Conservation (phyloP, 1,140 invertebrate genomes). For the Plutomurus gul region DNA sequence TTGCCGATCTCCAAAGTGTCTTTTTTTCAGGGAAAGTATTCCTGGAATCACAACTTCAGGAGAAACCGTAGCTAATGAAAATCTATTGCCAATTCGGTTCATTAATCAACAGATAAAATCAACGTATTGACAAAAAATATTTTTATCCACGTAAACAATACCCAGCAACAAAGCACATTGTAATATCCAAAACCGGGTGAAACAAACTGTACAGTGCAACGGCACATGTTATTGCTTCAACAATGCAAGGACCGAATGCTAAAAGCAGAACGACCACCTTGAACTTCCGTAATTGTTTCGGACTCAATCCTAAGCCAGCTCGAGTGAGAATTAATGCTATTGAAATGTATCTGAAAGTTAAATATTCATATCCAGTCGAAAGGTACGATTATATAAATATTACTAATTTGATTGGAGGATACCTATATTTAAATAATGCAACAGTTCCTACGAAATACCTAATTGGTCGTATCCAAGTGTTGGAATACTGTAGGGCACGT, state of each 20-base stretch:
- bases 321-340: constrained; percentile 46
- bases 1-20: constrained; percentile 77
- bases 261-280: constrained; percentile 46
- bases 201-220: not conserved
- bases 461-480: constrained; percentile 32
- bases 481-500: not conserved
- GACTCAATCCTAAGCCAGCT: constrained; percentile 48
- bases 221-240: not conserved
- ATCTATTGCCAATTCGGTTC: constrained; percentile 53
- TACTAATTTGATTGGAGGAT: not conserved
- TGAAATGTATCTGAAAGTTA: constrained; percentile 38
- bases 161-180: constrained; percentile 56
- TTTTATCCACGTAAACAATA: not conserved
- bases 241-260: constrained; percentile 47
- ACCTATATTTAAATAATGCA: too few relatives aligned
- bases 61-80: constrained; percentile 86
- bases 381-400: not conserved
- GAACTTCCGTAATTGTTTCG: constrained; percentile 45
- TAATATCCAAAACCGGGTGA: not conserved
- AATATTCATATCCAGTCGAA: not conserved
- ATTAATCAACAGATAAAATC: not conserved
- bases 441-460: not conserved
- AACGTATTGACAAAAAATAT: not conserved
- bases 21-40: constrained; percentile 77
- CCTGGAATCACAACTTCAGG: constrained; percentile 95